Evolutionary conservation across 2,113 vertebrate species (phyloP).

Genomic region (Ranitomeya variabilis): DNA sequence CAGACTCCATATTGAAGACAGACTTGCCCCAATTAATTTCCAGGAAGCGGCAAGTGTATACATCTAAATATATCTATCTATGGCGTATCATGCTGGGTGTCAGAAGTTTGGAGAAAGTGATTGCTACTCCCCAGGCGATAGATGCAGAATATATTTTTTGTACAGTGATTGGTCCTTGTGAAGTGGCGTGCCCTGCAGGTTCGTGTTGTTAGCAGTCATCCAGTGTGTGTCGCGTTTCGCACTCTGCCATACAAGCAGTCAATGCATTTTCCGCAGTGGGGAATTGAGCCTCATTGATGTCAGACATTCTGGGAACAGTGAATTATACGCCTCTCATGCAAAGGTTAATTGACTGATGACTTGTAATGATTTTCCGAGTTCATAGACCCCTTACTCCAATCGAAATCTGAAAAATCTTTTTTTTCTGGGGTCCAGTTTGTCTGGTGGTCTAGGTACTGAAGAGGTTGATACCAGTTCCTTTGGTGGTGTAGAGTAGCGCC

Average conservation of each 20-base stretch:
- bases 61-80: background rate
- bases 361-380: background rate
- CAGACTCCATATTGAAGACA: background rate
- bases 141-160: background rate
- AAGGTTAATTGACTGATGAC: constrained; percentile 13
- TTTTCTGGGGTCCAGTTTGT: no score
- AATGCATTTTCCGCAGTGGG: background rate
- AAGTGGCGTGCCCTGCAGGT: background rate
- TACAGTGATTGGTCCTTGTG: background rate
- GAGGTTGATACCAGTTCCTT: background rate
- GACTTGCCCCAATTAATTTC: constrained; percentile 9
- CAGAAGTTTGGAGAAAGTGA: background rate
- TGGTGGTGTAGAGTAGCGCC: background rate
- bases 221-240: background rate
- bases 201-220: background rate
- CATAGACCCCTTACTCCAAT: background rate
- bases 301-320: background rate
- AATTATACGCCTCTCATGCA: background rate
- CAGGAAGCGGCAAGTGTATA: background rate
- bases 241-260: background rate
- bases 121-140: background rate
- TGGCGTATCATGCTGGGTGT: background rate
- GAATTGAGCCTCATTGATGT: background rate
- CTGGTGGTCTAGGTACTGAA: background rate
- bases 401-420: background rate